Base-by-base conservation (phyloP, 2,113 vertebrate genomes). In the Scomber colias region DNA sequence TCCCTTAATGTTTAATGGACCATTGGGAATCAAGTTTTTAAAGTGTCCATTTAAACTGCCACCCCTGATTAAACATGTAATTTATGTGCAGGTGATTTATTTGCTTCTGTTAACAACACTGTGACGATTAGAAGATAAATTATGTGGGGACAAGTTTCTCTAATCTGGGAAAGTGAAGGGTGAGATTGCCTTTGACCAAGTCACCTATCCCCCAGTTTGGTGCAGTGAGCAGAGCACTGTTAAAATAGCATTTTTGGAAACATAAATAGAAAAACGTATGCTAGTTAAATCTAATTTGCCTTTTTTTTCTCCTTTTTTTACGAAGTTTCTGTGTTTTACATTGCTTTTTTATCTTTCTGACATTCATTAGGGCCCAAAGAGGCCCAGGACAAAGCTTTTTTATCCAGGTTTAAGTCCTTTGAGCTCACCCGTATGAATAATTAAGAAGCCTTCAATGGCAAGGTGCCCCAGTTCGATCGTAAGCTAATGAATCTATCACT, bases 401-500 rank as follows among this genome's bases (percentile, higher is more conserved):
- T 89, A 87, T 83, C 76, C 74, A 89, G 62, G 81, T 86, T 83
- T 74, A 82, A 84, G 82, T 76, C 82, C 75, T 89, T 71, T 80
- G 62, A 91, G 79, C 82, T 88, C 87, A 44, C 51, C 81, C 77
- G 82, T 57, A 85, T 92, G 57, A 91, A 94, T 92, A 91, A 92
- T 90, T 86, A 78, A 91, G 80, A 65, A 56, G 79, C 30, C 51
- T 63, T 69, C 82, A 60, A 85, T 85, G 84, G 88, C 88, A 87
- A 86, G 84, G 79, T 87, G 83, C 75, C 84, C 83, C 55, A 64
- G 57, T 90, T 93, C 80, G 78, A 93, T 92, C 66, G 40, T 55
- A 17, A 57, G 55, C 84, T 84, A 93, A 93, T 90, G 77, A 93
- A 93, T 94, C 87, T 45, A 79, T 90, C 77, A 68, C 89, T 91